These are phyloP conservation scores for Zophobas atratus DNA, from an alignment of 1,140 invertebrate genomes.

Conservation along the genomic window DNA sequence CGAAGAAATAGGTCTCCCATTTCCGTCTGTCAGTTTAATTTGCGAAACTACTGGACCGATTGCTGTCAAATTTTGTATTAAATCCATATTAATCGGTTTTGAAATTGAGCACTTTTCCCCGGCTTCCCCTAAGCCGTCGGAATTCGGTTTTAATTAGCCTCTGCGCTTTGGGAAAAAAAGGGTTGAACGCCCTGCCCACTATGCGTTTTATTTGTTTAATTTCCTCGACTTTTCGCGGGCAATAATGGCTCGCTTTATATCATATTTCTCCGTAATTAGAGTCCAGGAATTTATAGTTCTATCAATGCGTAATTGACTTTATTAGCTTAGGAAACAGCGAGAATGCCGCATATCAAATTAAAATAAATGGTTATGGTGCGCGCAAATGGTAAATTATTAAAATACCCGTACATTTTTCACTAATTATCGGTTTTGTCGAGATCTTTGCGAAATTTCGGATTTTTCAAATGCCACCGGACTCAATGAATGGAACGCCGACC, in stretches of 20 bases:
- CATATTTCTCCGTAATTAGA: slow-evolving; percentile 41
- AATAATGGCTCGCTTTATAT: slow-evolving; percentile 41
- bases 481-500: slow-evolving; percentile 40
- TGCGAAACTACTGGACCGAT: too few relatives aligned
- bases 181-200: slow-evolving; percentile 19
- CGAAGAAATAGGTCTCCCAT: too few relatives aligned
- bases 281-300: slow-evolving; percentile 40
- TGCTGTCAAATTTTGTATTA: too few relatives aligned
- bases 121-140: too few relatives aligned
- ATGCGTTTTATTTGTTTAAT: slow-evolving; percentile 29
- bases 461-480: slow-evolving; percentile 22
- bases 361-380: slow-evolving; percentile 43
- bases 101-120: too few relatives aligned
- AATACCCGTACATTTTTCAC: slow-evolving; percentile 36
- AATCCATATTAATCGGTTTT: too few relatives aligned
- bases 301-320: slow-evolving; percentile 43
- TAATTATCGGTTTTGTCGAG: slow-evolving; percentile 38
- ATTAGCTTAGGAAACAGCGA: slow-evolving; percentile 41
- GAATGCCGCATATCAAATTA: slow-evolving; percentile 39
- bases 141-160: too few relatives aligned
- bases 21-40: too few relatives aligned
- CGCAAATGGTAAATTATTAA: slow-evolving; percentile 43
- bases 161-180: too few relatives aligned
- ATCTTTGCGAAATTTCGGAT: slow-evolving; percentile 38
- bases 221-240: slow-evolving; percentile 33